Evolutionary conservation across 2,888 invertebrate genomes (phyloP), one percentile per base, ranked within the genome.

Genomic region (Ormyrus pomaceus): DNA sequence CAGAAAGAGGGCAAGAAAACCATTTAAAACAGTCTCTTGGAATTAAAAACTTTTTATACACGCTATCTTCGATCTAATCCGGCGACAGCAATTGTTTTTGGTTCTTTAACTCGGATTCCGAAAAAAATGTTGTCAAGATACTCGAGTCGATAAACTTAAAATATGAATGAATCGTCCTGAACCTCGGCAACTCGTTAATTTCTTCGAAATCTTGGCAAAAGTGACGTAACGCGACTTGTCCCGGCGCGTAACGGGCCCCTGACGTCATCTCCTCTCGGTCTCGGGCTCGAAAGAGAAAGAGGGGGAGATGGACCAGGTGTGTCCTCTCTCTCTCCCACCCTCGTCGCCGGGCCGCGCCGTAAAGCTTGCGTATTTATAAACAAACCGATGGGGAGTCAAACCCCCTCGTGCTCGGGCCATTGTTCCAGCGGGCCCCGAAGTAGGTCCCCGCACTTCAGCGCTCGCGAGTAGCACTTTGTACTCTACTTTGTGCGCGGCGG

Each of bases 231-330:
- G 11, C 48, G 34, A 34, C 34, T 34, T 34, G 34, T 34, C 4
- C 34, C 3, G 34, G 34, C 65, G 68, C 79, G 79, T 87, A 88
- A 87, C 86, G 86, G 86, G 82, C 82, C 82, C 83, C 82, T 87
- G 87, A 87, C 87, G 88, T 87, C 87, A 85, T 34, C 34, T 34
- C 34, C 34, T 34, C 45, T 11, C 6, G 34, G 2, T 8, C 34
- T 34, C 34, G 34, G 34, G n/a, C 51, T 7, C 34, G 6, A 13
- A 19, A 69, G 5, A 19, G 6, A 13, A 19, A 69, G 5, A 19
- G 19, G 69, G 55, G 34, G 55, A 34, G 70, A 77, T 77, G 70
- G 82, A 62, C 84, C 83, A 83, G 86, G 86, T 86, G 86, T 86
- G 80, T 79, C 75, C 81, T 78, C 82, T 34, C 82, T 34, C 61